A percentile compares a stretch with the other conserved stretches of the same genome.
Conservation (phyloP, 92 coral and sea anemone genomes). For the Epizoanthus scotinus region DNA sequence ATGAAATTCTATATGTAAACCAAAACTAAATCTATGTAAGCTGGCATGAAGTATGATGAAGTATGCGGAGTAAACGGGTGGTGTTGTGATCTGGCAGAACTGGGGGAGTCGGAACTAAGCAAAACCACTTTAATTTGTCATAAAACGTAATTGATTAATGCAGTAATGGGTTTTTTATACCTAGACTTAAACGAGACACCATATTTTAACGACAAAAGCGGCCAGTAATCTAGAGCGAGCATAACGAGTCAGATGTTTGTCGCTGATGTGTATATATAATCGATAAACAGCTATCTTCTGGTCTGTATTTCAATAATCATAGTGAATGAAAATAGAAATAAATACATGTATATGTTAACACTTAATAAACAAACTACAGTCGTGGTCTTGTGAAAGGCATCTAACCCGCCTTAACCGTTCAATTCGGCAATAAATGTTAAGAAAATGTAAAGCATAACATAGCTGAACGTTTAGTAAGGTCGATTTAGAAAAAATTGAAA, state of each 20-base stretch:
- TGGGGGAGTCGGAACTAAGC: background rate
- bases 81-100: background rate
- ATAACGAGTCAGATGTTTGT: background rate
- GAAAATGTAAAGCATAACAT: background rate
- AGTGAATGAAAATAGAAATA: background rate
- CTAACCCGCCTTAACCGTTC: background rate
- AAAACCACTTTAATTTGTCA: background rate
- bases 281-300: background rate
- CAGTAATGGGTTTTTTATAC: conserved; percentile 4
- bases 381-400: too few species aligned
- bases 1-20: conserved; percentile 18
- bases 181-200: background rate
- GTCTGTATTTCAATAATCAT: background rate
- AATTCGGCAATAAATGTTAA: background rate
- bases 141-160: background rate
- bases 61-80: background rate
- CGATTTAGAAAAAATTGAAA: background rate
- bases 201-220: background rate
- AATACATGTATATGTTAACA: background rate
- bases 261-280: background rate
- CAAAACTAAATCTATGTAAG: background rate
- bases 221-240: background rate
- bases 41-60: background rate
- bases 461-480: background rate
- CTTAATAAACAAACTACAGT: background rate